Evolutionary conservation across 2,797 vertebrate genomes (phyloP), one percentile per base, ranked within the genome.

Genomic region (Hydrophis major): DNA sequence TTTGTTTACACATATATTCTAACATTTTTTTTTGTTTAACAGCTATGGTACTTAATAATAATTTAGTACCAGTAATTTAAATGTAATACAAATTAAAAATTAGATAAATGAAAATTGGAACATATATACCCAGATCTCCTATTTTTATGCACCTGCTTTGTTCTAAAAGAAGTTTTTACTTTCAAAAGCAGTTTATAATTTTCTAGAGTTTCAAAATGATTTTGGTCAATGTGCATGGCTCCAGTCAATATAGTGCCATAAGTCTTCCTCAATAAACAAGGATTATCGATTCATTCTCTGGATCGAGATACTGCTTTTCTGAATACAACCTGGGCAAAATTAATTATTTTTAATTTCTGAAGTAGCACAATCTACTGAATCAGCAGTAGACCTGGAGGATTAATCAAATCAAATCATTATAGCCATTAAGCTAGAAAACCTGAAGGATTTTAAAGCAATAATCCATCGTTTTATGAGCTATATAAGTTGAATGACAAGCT

Each of bases 141-240:
- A 55, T 7, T 50, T 87, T 88, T 32, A n/a, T 55, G 18, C 4
- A 25, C 32, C 16, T 14, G 57, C 25, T 37, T 50, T 27, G 91
- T 95, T 89, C 90, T 96, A 4, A 63, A 63, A 60, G 13, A 87
- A n/a, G 6, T 59, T 56, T 28, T 11, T 10, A 74, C 10, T 22
- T 28, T 10, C 55, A 20, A 83, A 89, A 50, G 16, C 13, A 28
- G 28, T 63, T 86, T 86, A 28, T 37, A 47, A 66, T 50, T 61
- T 50, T n/a, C 50, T 16, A 47, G 22, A 86, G 4, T 56, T 69
- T 42, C 50, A 88, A 69, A 18, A 74, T 32, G 10, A 86, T n/a
- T 22, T 37, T 89, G 42, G 27, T 20, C 56, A 56, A 32, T 6
- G 27, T 7, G 22, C 22, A 55, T 37, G 28, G 27, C 53, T 93